Percentiles rank a stretch among this genome's conserved stretches.
Conservation (phyloP, 1,140 invertebrate genomes). For the Lepidurus packardi region DNA sequence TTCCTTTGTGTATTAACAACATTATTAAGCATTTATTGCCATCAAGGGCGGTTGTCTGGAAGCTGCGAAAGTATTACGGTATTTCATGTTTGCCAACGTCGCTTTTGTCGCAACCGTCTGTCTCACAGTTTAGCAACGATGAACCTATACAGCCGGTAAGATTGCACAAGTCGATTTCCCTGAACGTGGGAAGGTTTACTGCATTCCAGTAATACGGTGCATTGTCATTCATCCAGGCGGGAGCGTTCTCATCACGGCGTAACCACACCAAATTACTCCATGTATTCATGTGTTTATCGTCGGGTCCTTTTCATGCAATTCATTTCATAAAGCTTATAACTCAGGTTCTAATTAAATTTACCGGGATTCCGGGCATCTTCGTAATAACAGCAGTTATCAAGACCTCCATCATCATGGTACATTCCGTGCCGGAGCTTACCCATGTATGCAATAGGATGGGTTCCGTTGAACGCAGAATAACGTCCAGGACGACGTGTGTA, state of each 20-base stretch:
- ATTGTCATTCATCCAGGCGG: slow-evolving; percentile 36
- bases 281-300: slow-evolving; percentile 37
- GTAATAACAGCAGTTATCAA: slow-evolving; percentile 39
- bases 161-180: slow-evolving; percentile 36
- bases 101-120: slow-evolving; percentile 31
- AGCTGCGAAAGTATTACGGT: neutral
- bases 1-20: too few relatives aligned
- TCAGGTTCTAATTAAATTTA: neutral
- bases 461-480: slow-evolving; percentile 36
- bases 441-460: slow-evolving; percentile 38
- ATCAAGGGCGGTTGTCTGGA: neutral
- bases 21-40: too few relatives aligned
- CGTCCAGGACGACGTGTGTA: slow-evolving; percentile 39
- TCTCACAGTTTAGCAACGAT: slow-evolving; percentile 33
- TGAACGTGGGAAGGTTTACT: slow-evolving; percentile 34
- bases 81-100: slow-evolving; percentile 33
- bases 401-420: slow-evolving; percentile 40
- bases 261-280: slow-evolving; percentile 37
- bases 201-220: slow-evolving; percentile 36
- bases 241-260: slow-evolving; percentile 30
- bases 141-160: slow-evolving; percentile 36
- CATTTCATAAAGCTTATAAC: too few relatives aligned
- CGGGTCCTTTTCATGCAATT: too few relatives aligned
- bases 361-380: slow-evolving; percentile 39
- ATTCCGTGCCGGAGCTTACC: slow-evolving; percentile 38